phyloP scores from a whole-genome alignment of 2,797 vertebrate species.

The Bufotes viridis region DNA sequence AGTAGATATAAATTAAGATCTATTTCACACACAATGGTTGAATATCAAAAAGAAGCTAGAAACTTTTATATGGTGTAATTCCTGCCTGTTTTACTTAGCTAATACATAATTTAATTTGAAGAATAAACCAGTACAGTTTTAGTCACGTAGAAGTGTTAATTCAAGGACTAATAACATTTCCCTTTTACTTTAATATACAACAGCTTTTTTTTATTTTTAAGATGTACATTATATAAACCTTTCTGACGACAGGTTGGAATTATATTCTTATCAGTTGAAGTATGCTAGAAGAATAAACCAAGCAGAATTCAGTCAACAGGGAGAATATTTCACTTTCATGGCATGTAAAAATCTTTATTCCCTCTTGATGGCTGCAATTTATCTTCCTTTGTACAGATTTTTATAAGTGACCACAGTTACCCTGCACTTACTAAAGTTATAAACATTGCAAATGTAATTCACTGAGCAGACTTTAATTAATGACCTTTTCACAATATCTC shows the following conservation, averaged over 20 bases:
- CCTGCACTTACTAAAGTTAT: slow-evolving; percentile 61
- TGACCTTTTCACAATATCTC: slow-evolving; percentile 61
- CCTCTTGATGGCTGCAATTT: slow-evolving; percentile 61
- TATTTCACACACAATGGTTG: neutral
- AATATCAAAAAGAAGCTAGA: neutral
- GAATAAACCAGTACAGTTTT: slow-evolving; percentile 5
- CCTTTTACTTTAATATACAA: slow-evolving; percentile 34
- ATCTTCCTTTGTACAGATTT: slow-evolving; percentile 63
- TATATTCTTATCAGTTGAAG: slow-evolving; percentile 53
- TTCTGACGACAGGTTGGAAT: slow-evolving; percentile 40
- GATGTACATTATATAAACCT: slow-evolving; percentile 28
- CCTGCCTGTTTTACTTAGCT: neutral
- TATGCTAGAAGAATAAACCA: slow-evolving; percentile 51
- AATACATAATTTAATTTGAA: neutral
- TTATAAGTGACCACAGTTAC: slow-evolving; percentile 63
- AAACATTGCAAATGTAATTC: slow-evolving; percentile 63
- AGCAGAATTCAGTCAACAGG: slow-evolving; percentile 55
- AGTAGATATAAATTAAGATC: neutral
- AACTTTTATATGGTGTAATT: neutral
- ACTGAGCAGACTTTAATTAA: slow-evolving; percentile 63
- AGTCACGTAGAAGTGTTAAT: slow-evolving; percentile 15
- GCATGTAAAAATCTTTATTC: slow-evolving; percentile 63
- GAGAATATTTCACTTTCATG: slow-evolving; percentile 63
- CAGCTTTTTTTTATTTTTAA: slow-evolving; percentile 40
- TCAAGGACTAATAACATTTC: slow-evolving; percentile 27